These are phyloP conservation scores for Labia minor DNA, from an alignment of 2,888 invertebrate genomes.

Conservation along the genomic window DNA sequence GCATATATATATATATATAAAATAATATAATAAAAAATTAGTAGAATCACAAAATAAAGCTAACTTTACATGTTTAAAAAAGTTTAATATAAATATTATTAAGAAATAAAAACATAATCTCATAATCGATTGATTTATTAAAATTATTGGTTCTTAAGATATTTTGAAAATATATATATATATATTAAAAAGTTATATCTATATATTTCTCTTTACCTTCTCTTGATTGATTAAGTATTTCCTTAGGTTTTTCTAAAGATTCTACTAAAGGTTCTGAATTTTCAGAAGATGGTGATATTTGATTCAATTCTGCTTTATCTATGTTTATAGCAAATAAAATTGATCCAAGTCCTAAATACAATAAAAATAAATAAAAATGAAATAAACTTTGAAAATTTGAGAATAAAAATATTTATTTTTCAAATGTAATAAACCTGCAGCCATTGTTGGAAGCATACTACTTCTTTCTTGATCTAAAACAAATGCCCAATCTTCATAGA, in stretches of 20 bases:
- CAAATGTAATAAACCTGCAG: conserved; percentile 52
- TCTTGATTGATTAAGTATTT: neutral
- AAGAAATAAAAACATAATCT: too few species aligned
- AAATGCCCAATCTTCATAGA: conserved; percentile 80
- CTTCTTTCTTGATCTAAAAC: conserved; percentile 68
- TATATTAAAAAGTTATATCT: too few species aligned
- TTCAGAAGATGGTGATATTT: conserved; percentile 38
- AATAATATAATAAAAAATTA: too few species aligned
- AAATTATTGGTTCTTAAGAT: too few species aligned
- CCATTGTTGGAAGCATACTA: conserved; percentile 70
- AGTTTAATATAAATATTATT: too few species aligned
- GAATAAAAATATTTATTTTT: neutral
- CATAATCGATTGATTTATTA: too few species aligned
- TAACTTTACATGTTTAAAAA: too few species aligned
- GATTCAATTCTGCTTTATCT: conserved; percentile 68
- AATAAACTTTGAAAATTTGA: too few species aligned
- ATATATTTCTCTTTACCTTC: neutral
- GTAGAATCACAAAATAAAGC: too few species aligned
- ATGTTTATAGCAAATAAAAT: conserved; percentile 87
- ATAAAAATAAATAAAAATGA: conserved; percentile 18
- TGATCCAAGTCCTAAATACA: conserved; percentile 60
- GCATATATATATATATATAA: neutral
- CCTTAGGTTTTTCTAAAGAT: neutral
- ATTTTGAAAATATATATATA: too few species aligned
- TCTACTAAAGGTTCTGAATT: conserved; percentile 38